A percentile compares a stretch with the other conserved stretches of the same genome.
Conservation (phyloP, 2,113 vertebrate species). For the Galbula dea region DNA sequence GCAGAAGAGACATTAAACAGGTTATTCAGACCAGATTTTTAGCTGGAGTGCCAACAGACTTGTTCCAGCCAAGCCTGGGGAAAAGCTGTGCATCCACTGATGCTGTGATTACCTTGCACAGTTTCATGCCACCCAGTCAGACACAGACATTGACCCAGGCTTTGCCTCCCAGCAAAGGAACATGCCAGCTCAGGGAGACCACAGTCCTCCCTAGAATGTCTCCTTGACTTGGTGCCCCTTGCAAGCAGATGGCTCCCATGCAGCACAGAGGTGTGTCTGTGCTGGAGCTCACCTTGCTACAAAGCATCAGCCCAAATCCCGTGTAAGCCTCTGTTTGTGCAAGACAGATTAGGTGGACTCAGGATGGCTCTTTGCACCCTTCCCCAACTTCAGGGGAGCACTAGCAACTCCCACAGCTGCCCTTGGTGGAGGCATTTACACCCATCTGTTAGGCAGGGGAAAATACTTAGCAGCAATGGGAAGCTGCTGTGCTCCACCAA, state of each 20-base stretch:
- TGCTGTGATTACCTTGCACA: not conserved
- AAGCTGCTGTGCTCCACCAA: not conserved
- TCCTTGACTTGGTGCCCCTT: not conserved
- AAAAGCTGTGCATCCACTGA: not conserved
- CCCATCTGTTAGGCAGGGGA: not conserved
- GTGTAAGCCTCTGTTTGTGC: not conserved
- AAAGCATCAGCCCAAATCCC: not conserved
- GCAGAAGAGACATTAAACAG: not conserved
- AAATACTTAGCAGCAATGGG: not conserved
- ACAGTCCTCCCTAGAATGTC: not conserved
- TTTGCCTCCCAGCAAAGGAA: not conserved
- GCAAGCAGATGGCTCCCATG: fast-evolving
- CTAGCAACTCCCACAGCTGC: not conserved
- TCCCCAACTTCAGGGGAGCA: not conserved
- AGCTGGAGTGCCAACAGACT: not conserved
- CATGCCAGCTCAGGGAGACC: not conserved
- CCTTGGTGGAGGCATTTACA: not conserved
- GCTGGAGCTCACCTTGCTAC: not conserved
- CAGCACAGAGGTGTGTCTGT: not conserved
- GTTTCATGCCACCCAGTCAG: not conserved
- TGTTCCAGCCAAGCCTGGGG: not conserved
- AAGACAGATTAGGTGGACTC: not conserved
- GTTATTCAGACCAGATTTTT: not conserved
- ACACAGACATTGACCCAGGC: not conserved
- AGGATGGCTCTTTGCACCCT: not conserved